Conservation (phyloP, 2,797 vertebrate species). For the Ctenopoma kingsleyae region DNA sequence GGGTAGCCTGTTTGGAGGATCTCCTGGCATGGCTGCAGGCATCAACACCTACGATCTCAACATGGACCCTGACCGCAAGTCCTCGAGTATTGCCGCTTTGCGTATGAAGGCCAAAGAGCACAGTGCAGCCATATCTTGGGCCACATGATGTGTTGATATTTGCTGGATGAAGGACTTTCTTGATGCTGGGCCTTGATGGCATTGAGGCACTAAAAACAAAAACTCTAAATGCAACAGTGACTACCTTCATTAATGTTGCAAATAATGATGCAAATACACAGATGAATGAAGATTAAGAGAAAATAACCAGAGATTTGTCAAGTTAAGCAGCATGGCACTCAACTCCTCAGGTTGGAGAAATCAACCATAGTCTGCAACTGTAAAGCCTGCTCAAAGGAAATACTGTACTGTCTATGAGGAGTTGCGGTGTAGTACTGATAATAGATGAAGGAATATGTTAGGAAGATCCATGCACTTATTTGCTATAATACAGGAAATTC, state of each 20-base stretch:
- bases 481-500: conserved; percentile 64
- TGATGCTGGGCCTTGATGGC: conserved; percentile 41
- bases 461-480: conserved; percentile 81
- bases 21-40: conserved; percentile 87
- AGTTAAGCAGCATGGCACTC: conserved; percentile 27
- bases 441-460: conserved; percentile 29
- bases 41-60: conserved; percentile 97
- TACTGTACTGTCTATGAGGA: conserved; percentile 53
- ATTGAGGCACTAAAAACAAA: conserved; percentile 54
- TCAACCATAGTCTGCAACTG: conserved; percentile 3
- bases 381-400: conserved; percentile 30
- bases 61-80: conserved; percentile 98
- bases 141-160: conserved; percentile 89
- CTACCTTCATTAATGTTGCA: conserved; percentile 73
- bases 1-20: conserved; percentile 93
- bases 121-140: conserved; percentile 99
- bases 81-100: conserved; percentile 95
- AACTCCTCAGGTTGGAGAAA: conserved; percentile 29
- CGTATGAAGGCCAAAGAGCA: conserved; percentile 99
- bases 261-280: conserved; percentile 56
- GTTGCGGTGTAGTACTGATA: conserved; percentile 46
- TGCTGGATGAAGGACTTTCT: conserved; percentile 41
- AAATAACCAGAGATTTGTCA: conserved; percentile 30
- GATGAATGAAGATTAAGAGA: conserved; percentile 36
- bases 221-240: conserved; percentile 69